Conservation (phyloP, 2,888 invertebrate genomes). For the Drosophila mayaguana region DNA sequence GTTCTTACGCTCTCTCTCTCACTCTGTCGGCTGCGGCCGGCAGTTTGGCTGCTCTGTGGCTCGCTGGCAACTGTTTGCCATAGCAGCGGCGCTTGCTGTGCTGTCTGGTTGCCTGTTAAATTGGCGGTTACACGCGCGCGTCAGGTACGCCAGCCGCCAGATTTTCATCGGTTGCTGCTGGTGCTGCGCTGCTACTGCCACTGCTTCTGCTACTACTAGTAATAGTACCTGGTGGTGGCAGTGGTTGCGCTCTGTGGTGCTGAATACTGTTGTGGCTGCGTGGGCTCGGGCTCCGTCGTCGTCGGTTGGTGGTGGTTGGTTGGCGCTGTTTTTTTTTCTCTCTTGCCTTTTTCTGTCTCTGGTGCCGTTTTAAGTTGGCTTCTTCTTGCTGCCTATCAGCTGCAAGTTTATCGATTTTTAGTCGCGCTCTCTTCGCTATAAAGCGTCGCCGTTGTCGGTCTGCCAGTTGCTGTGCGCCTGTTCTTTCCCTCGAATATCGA, state of each 20-base stretch:
- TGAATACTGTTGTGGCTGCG: slow-evolving; percentile 23
- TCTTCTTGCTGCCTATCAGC: slow-evolving; percentile 42
- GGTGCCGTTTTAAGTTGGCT: slow-evolving; percentile 16
- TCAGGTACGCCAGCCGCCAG: slow-evolving; percentile 58
- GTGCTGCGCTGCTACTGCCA: background rate
- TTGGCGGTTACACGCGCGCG: slow-evolving; percentile 84
- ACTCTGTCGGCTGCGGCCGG: slow-evolving; percentile 21
- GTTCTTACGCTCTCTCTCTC: background rate
- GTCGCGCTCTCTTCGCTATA: slow-evolving; percentile 20
- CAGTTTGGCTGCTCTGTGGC: slow-evolving; percentile 28
- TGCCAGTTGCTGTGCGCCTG: slow-evolving; percentile 80
- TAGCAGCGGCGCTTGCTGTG: slow-evolving; percentile 59
- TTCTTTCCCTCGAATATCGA: slow-evolving; percentile 84
- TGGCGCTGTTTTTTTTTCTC: slow-evolving; percentile 1
- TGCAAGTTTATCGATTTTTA: slow-evolving; percentile 61
- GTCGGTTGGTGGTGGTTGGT: slow-evolving; percentile 16
- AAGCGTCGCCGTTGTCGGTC: slow-evolving; percentile 40
- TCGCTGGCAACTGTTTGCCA: slow-evolving; percentile 11
- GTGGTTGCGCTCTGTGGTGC: slow-evolving; percentile 16
- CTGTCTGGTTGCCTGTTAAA: slow-evolving; percentile 82
- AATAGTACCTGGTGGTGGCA: slow-evolving; percentile 13
- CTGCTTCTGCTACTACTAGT: background rate
- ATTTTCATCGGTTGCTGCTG: slow-evolving; percentile 27
- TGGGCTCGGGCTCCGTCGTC: slow-evolving; percentile 28
- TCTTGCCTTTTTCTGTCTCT: slow-evolving; percentile 14